Conservation (phyloP, 2,797 vertebrate species). For the Aphelocoma californica region DNA sequence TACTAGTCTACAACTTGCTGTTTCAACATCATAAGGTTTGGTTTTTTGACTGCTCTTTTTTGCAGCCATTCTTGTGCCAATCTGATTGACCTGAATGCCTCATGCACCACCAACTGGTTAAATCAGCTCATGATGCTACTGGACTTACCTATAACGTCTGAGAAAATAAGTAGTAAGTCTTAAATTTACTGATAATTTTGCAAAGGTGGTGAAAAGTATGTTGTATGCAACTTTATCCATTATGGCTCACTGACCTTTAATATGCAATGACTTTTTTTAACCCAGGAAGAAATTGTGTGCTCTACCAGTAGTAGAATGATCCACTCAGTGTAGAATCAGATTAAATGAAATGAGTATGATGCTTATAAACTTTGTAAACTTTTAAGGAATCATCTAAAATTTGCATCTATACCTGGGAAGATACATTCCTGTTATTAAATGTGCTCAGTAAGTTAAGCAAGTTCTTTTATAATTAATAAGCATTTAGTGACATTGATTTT, state of each 20-base stretch:
- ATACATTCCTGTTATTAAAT: conserved; percentile 53
- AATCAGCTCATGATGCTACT: conserved; percentile 2
- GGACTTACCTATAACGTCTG: conserved; percentile 43
- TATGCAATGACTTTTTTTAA: background rate
- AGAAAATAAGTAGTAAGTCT: conserved; percentile 52
- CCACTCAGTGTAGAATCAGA: conserved; percentile 55
- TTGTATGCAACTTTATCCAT: conserved; percentile 13
- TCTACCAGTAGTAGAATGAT: conserved; percentile 46
- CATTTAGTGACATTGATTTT: conserved; percentile 83
- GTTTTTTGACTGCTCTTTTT: background rate
- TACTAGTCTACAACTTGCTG: background rate
- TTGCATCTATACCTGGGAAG: conserved; percentile 53
- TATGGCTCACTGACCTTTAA: conserved; percentile 56
- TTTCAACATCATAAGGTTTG: background rate
- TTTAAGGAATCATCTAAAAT: conserved; percentile 59
- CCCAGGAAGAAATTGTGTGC: conserved; percentile 36
- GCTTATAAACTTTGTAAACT: conserved; percentile 44
- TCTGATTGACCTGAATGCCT: conserved; percentile 17
- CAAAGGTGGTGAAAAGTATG: background rate
- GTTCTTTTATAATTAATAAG: conserved; percentile 87
- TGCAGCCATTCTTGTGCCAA: background rate
- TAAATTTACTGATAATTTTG: conserved; percentile 65
- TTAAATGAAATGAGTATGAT: conserved; percentile 42
- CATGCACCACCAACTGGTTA: background rate
- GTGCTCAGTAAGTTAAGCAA: conserved; percentile 74